phyloP scores from a whole-genome alignment of 2,113 vertebrate species.

The Clarias magur region DNA sequence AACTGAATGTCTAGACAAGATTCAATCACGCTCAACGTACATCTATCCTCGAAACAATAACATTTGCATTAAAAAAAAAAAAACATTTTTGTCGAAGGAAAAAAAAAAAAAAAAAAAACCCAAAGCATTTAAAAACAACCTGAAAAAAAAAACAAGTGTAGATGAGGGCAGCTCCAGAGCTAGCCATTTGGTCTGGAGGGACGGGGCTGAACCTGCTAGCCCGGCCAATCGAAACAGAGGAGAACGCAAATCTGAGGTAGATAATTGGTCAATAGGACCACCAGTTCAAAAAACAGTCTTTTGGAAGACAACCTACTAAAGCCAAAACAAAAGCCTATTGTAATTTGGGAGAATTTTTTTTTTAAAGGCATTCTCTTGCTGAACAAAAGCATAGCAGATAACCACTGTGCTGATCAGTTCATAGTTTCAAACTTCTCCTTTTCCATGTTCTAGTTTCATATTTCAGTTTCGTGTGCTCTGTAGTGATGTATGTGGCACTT shows the following conservation, averaged over 20 bases:
- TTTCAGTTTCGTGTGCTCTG: conserved; percentile 79
- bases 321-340: conserved; percentile 74
- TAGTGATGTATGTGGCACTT: conserved; percentile 89
- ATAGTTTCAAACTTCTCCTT: conserved; percentile 78
- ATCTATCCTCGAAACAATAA: conserved; percentile 55
- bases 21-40: conserved; percentile 75
- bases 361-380: conserved; percentile 68
- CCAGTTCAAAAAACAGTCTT: conserved; percentile 87
- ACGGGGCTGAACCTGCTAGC: conserved; percentile 95
- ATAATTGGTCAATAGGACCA: conserved; percentile 93
- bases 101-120: conserved; percentile 69
- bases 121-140: conserved; percentile 81
- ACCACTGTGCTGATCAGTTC: conserved; percentile 71
- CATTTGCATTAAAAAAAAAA: conserved; percentile 70
- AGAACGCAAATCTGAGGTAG: conserved; percentile 97
- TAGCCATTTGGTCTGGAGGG: conserved; percentile 94
- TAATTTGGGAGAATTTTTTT: conserved; percentile 67
- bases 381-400: conserved; percentile 68
- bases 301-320: conserved; percentile 88
- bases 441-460: conserved; percentile 62
- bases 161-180: conserved; percentile 90
- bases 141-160: conserved; percentile 81
- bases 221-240: conserved; percentile 86
- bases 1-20: conserved; percentile 84
- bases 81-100: conserved; percentile 52